A percentile compares a stretch with the other conserved stretches of the same genome.
These are phyloP conservation scores for Nomada ferruginata DNA, from an alignment of 2,888 invertebrate species.

Conservation along the genomic window DNA sequence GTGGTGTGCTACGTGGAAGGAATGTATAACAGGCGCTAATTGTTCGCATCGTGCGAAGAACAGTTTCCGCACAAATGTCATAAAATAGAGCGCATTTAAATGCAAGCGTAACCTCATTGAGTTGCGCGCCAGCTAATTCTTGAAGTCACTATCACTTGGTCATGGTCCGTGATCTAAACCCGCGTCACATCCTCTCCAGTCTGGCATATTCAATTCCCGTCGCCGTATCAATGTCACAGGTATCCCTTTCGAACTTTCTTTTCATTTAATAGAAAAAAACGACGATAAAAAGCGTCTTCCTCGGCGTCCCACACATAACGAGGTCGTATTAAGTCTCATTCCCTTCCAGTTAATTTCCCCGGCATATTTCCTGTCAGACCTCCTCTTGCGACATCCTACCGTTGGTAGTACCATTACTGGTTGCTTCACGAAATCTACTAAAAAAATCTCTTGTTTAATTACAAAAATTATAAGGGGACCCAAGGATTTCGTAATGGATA, in stretches of 20 bases:
- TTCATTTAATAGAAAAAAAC: slow-evolving; percentile 4
- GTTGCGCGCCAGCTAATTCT: slow-evolving; percentile 52
- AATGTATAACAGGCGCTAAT: slow-evolving; percentile 24
- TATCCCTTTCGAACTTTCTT: slow-evolving; percentile 27
- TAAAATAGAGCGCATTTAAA: slow-evolving; percentile 60
- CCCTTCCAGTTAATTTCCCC: slow-evolving; percentile 35
- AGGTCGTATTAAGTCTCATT: slow-evolving; percentile 30
- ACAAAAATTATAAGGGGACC: too few relatives aligned
- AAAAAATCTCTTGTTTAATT: not conserved
- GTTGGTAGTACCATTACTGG: slow-evolving; percentile 1
- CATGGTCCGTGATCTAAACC: slow-evolving; percentile 60
- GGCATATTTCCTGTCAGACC: slow-evolving; percentile 22
- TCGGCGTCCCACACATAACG: slow-evolving; percentile 9
- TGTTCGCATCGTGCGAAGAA: not conserved
- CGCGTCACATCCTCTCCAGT: slow-evolving; percentile 29
- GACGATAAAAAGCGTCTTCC: slow-evolving; percentile 17
- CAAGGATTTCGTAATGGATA: too few relatives aligned
- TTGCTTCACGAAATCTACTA: not conserved
- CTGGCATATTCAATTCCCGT: not conserved
- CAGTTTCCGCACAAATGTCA: slow-evolving; percentile 38
- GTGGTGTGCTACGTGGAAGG: slow-evolving; percentile 38
- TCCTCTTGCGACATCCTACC: slow-evolving; percentile 9
- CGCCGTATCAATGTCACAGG: slow-evolving; percentile 26
- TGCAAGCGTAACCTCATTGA: slow-evolving; percentile 49
- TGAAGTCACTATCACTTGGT: slow-evolving; percentile 69